Evolutionary conservation across 2,888 invertebrate genomes (phyloP).

Genomic region (Theretra japonica): DNA sequence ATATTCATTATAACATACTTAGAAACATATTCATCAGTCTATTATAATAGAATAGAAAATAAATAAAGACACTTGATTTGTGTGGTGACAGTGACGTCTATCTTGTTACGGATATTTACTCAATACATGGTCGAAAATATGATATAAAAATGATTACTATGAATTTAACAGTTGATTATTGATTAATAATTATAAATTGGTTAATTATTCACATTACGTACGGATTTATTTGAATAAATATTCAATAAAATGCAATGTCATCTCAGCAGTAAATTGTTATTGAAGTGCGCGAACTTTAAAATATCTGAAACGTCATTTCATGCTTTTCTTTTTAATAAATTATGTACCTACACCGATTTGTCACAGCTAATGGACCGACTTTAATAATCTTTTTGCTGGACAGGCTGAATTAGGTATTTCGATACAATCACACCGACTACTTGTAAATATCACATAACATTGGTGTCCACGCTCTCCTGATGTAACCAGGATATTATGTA

Average conservation of each 20-base stretch:
- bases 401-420: too few species aligned
- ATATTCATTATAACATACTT: background rate
- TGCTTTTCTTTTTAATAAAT: too few species aligned
- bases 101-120: background rate
- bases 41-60: background rate
- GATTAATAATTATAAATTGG: background rate
- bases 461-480: too few species aligned
- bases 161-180: background rate
- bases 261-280: background rate
- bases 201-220: background rate
- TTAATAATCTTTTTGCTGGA: too few species aligned
- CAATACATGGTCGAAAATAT: background rate
- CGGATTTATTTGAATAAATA: background rate
- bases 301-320: too few species aligned
- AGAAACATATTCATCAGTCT: background rate
- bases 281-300: background rate
- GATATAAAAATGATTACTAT: background rate
- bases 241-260: background rate
- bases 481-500: too few species aligned
- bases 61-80: background rate
- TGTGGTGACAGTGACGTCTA: slow-evolving; percentile 14
- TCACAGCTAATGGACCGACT: too few species aligned
- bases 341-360: too few species aligned
- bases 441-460: too few species aligned
- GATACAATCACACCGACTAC: too few species aligned